Evolutionary conservation across 2,797 vertebrate species (phyloP), one percentile per base, ranked within the genome.

Genomic region (Coccyzus lansbergi): DNA sequence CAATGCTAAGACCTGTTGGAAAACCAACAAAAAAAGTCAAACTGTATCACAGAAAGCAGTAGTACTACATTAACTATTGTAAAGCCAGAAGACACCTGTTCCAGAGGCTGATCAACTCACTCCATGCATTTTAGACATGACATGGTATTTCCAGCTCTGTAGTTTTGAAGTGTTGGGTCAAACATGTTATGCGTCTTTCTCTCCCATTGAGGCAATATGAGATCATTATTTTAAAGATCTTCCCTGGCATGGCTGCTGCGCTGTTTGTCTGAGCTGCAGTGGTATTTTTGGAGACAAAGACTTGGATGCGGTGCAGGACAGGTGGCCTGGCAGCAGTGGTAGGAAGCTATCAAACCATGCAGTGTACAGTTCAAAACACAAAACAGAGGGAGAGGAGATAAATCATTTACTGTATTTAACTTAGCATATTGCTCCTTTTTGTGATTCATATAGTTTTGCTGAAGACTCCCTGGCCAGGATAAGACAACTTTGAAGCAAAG

Each of bases 211-310:
- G 79, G 94, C 71, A 6, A 83, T 82, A 96, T 2, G 0, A 88
- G 95, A 92, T 91, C 13, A 13, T 94, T 7, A 77, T 91, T 93
- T 93, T 79, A 88, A 92, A 96, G 93, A 94, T 92, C 74, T 97
- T 95, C 94, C 94, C 95, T 96, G 68, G 91, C 82, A 94, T 26
- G 78, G 76, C 84, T 94, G 94, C 95, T 92, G 96, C 88, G 82
- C 77, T 92, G 90, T 83, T 96, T 92, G 88, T 95, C 89, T 95
- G 93, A 96, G 81, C 93, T 89, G 82, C 93, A 94, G 70, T 93
- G 81, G 86, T 96, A 96, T 97, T 97, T 97, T 95, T 97, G 96
- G 96, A 97, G 96, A 95, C 94, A 96, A 95, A 96, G 94, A 80
- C 86, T 95, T 96, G 96, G 90, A 81, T 2, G 2, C 0, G 3